Evolutionary conservation across 2,113 vertebrate genomes (phyloP).

Genomic region (Sialia sialis): DNA sequence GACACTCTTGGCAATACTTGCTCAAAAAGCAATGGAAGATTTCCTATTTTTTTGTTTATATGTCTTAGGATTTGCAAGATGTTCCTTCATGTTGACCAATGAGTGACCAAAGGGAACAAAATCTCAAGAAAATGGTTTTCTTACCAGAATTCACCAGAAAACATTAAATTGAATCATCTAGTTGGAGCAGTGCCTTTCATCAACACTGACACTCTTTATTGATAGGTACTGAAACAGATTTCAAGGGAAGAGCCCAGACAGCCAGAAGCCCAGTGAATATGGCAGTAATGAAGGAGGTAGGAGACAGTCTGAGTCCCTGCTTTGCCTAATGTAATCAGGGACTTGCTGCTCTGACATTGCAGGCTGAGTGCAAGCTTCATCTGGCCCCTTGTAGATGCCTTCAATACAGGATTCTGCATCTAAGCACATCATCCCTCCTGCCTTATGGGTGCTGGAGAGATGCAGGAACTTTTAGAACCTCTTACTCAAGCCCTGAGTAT

Average conservation of each 20-base stretch:
- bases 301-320: conserved; percentile 13
- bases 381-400: not conserved
- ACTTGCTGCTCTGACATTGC: not conserved
- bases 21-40: not conserved
- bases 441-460: not conserved
- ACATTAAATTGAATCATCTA: not conserved
- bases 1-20: not conserved
- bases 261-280: not conserved
- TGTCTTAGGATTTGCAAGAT: not conserved
- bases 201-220: not conserved
- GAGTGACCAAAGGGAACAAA: not conserved
- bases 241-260: not conserved
- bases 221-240: not conserved
- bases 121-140: not conserved
- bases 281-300: conserved; percentile 15
- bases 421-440: not conserved
- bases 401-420: not conserved
- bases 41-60: not conserved
- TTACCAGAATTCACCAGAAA: not conserved
- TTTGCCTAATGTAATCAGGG: conserved; percentile 2
- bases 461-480: not conserved
- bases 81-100: not conserved
- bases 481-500: not conserved
- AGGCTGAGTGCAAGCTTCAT: not conserved
- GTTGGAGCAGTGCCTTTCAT: not conserved